Evolutionary conservation across 1,140 invertebrate species (phyloP).

Genomic region (Saccostrea glomerata): DNA sequence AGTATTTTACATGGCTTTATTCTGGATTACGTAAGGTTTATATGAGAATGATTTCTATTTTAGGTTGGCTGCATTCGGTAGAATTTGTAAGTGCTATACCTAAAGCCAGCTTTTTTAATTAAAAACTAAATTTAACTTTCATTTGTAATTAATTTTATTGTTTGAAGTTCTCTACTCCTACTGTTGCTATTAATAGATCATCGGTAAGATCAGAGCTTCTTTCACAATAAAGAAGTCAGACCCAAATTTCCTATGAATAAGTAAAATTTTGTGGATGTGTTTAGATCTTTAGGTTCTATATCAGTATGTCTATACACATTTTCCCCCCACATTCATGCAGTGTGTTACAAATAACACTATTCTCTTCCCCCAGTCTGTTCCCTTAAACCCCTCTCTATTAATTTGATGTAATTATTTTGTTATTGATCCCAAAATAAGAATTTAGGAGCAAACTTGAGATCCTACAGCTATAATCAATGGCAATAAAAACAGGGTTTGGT

Average conservation of each 20-base stretch:
- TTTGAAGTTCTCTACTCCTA: neutral
- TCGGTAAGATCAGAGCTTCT: neutral
- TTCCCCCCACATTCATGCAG: no score
- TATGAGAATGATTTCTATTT: no score
- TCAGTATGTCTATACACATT: neutral
- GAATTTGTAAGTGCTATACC: no score
- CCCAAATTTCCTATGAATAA: neutral
- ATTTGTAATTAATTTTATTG: neutral
- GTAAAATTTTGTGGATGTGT: neutral
- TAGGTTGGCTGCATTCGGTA: no score
- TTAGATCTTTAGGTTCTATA: neutral
- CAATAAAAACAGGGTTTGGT: neutral
- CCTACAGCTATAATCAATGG: neutral
- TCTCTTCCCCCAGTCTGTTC: neutral
- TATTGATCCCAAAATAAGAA: slow-evolving; percentile 1
- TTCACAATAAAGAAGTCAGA: neutral
- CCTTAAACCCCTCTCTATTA: neutral
- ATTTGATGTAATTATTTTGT: neutral
- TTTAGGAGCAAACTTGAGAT: neutral
- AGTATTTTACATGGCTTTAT: no score
- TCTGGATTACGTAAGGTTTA: no score
- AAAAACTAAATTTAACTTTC: neutral
- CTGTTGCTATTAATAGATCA: neutral
- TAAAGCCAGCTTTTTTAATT: neutral
- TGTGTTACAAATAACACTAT: neutral